Evolutionary conservation across 1,140 invertebrate species (phyloP).

Genomic region (Scylla paramamosain): DNA sequence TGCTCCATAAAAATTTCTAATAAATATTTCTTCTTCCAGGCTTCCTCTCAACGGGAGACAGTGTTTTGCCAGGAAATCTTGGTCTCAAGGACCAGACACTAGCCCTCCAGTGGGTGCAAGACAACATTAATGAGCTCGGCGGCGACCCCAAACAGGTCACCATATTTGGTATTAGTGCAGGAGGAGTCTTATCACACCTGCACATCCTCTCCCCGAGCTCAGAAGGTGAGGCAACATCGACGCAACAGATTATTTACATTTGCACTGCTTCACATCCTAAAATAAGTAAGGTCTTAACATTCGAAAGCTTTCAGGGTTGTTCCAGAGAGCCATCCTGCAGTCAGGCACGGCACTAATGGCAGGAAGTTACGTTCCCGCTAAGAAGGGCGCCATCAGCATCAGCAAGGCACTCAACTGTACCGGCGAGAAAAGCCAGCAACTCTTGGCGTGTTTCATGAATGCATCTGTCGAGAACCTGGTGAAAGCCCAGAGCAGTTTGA

Average conservation of each 20-base stretch:
- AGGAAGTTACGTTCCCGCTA: background rate
- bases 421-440: background rate
- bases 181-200: slow-evolving; percentile 83
- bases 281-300: background rate
- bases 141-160: slow-evolving; percentile 83
- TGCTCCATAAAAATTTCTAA: background rate
- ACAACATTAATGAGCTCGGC: slow-evolving; percentile 83
- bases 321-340: slow-evolving; percentile 45
- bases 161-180: slow-evolving; percentile 85
- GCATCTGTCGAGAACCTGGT: background rate
- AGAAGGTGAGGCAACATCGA: slow-evolving; percentile 37
- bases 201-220: slow-evolving; percentile 82
- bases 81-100: slow-evolving; percentile 76
- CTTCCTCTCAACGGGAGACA: background rate
- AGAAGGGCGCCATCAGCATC: background rate
- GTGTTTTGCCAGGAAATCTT: slow-evolving; percentile 17
- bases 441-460: background rate
- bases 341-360: slow-evolving; percentile 28
- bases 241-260: background rate
- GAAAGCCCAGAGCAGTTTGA: background rate
- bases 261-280: background rate
- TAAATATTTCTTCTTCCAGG: background rate
- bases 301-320: slow-evolving; percentile 1
- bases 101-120: slow-evolving; percentile 82
- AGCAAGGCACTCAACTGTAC: slow-evolving; percentile 33